phyloP scores from a whole-genome alignment of 2,888 invertebrate species.

The Dryobota labecula region DNA sequence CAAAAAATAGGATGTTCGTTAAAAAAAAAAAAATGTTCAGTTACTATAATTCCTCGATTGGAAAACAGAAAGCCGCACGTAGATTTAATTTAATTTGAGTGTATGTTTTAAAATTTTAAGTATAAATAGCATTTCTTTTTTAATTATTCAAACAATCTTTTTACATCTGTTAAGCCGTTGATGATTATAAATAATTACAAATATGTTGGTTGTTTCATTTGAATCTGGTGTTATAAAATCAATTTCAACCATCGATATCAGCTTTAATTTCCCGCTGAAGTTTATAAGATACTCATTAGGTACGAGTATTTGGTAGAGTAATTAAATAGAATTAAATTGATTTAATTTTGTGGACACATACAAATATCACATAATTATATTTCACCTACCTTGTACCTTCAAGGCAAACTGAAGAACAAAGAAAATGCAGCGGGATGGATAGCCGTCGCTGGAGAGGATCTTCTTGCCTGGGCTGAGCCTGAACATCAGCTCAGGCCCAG shows the following conservation, averaged over 20 bases:
- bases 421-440: background rate
- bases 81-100: background rate
- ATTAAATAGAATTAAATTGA: background rate
- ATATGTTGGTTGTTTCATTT: background rate
- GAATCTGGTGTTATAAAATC: background rate
- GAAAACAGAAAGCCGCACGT: background rate
- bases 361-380: background rate
- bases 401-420: background rate
- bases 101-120: background rate
- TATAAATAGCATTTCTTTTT: background rate
- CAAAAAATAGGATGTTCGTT: background rate
- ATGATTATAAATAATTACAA: background rate
- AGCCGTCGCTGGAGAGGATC: background rate
- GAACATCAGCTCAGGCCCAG: background rate
- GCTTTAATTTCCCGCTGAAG: background rate
- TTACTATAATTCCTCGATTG: background rate
- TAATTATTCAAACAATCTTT: background rate
- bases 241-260: background rate
- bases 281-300: too few species aligned
- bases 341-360: background rate
- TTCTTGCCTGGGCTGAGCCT: constrained; percentile 12
- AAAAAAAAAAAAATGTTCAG: background rate
- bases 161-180: background rate
- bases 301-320: background rate
- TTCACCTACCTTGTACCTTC: constrained; percentile 3